Base-by-base conservation (phyloP, 1,140 invertebrate genomes). In the Thaumetopoea pityocampa region DNA sequence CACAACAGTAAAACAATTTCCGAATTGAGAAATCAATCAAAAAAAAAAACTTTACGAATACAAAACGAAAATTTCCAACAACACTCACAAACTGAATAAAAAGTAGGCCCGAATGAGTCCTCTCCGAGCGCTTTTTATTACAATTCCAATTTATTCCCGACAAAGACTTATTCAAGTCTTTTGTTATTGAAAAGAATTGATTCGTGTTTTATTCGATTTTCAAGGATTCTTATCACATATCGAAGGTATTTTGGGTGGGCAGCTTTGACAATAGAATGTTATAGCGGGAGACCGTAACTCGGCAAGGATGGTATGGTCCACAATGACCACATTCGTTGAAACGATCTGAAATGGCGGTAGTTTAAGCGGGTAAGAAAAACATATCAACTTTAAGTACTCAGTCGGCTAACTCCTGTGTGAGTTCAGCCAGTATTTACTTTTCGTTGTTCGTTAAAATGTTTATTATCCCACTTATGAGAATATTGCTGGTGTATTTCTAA, bases 191-290 rank as follows among this genome's bases (percentile, higher is more conserved):
- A 41, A 16, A 27, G 48, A 64, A 59, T 64, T 46, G 42, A 63
- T 52, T 56, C 49, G 35, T 38, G 50, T 35, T 53, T 47, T 48
- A 48, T 48, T 44, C 41, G 34, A 51, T 54, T 47, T 41, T 54
- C 51, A 42, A 54, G 57, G 47, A 64, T 68, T 68, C 67, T 57
- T 62, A 71, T 68, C 67, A 55, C 49, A 68, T 55, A 63, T 52
- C 46, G 36, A 43, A 22, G 49, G 62, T 55, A 51, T 63, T 66
- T 61, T 44, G 38, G 48, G 40, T 50, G 55, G 58, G 43, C 45
- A 53, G 29, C 45, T 41, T 18, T 27, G 19, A 30, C 28, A 17
- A 23, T 41, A 19, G 37, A 2, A 41, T 16, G 28, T 27, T 23
- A 27, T 35, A 27, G 11, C 16, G n/a, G 15, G 11, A 15, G 37